Evolutionary conservation across 2,888 invertebrate species (phyloP), one percentile per base, ranked within the genome.

Genomic region (Zygaena filipendulae): DNA sequence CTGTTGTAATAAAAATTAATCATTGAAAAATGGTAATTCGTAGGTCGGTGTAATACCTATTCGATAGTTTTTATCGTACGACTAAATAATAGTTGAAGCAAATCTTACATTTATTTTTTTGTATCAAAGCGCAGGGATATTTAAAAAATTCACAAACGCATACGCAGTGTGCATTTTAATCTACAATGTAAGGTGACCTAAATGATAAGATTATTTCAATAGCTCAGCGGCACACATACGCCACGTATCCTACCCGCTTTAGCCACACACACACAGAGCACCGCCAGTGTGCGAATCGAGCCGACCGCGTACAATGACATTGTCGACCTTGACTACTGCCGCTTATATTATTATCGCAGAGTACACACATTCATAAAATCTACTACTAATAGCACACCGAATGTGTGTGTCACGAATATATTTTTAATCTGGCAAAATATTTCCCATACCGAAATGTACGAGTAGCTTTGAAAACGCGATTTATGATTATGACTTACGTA

Each of bases 111-210:
- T n/a, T n/a, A n/a, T n/a, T n/a, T n/a, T n/a, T n/a, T n/a, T n/a
- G n/a, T n/a, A n/a, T n/a, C n/a, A n/a, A n/a, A n/a, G n/a, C n/a
- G n/a, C n/a, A n/a, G n/a, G n/a, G n/a, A n/a, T n/a, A n/a, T n/a
- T n/a, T n/a, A n/a, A n/a, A n/a, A n/a, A n/a, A n/a, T n/a, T n/a
- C n/a, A n/a, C 16, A 16, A 16, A 16, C 16, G 16, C 16, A 4
- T 16, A 16, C 7, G 16, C 5, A 4, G 16, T 7, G 16, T 7
- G 16, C 16, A 4, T 16, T 16, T 6, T 67, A 70, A 77, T 75
- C 71, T 62, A 67, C 67, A 67, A 62, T 63, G 72, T 72, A 77
- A 77, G 72, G 77, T 77, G 79, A 77, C 77, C 77, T 71, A 77
- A 62, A 75, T 77, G 79, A 77, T 79, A 79, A 77, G 77, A 79